These are phyloP conservation scores for Cinclus cinclus DNA, from an alignment of 2,113 vertebrate species.

Conservation along the genomic window DNA sequence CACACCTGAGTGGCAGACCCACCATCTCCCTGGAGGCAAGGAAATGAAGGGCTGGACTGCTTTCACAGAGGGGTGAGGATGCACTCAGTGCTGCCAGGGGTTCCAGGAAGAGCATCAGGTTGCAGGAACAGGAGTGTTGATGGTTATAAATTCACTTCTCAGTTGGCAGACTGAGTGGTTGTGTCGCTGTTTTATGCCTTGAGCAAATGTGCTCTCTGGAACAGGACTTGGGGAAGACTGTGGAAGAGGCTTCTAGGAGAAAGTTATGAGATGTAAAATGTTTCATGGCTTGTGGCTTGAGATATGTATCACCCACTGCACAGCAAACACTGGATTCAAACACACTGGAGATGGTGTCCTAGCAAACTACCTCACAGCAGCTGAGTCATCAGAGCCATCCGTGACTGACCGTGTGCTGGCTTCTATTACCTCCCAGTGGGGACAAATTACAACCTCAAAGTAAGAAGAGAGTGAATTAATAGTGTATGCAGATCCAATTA, in stretches of 20 bases:
- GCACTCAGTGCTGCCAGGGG: neutral
- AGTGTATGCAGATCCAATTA: neutral
- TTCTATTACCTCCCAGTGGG: conserved; percentile 13
- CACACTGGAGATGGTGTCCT: neutral
- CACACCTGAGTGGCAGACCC: neutral
- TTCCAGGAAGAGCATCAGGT: neutral
- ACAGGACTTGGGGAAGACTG: neutral
- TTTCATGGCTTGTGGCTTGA: neutral
- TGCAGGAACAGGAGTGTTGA: neutral
- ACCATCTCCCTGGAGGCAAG: neutral
- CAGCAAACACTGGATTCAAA: neutral
- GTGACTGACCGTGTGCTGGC: neutral
- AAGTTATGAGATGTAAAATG: neutral
- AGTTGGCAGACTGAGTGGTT: neutral
- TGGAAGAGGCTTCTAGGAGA: neutral
- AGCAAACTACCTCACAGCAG: neutral
- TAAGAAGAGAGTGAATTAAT: conserved; percentile 2
- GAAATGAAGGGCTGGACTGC: neutral
- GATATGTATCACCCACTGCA: fast-evolving
- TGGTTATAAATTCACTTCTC: neutral
- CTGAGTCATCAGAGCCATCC: neutral
- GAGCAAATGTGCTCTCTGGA: neutral
- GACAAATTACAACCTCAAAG: conserved; percentile 24
- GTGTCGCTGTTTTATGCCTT: neutral
- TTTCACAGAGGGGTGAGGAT: neutral